A percentile compares a stretch with the other conserved stretches of the same genome.
Evolutionary conservation across 2,888 invertebrate species (phyloP).

Genomic region (Eulithis prunata): DNA sequence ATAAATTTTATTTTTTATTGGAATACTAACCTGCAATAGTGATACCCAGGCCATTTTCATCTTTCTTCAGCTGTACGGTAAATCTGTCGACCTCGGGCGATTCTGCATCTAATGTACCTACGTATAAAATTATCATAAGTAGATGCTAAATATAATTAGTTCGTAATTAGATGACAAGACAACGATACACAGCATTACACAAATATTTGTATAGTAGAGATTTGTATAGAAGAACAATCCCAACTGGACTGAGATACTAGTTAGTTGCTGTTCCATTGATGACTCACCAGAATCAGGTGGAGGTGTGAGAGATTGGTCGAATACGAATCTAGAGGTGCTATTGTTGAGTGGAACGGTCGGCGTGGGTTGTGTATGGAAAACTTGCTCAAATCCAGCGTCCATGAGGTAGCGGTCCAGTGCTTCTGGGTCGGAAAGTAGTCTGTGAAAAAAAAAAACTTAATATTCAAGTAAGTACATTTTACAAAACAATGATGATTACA

Average conservation of each 20-base stretch:
- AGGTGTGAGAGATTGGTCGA: constrained; percentile 72
- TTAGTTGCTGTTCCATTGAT: too few relatives aligned
- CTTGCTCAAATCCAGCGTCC: constrained; percentile 92
- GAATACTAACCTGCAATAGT: constrained; percentile 91
- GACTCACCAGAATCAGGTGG: constrained; percentile 66
- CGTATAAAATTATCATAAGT: not conserved
- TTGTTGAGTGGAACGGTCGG: constrained; percentile 51
- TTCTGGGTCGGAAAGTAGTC: constrained; percentile 93
- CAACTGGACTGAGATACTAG: too few relatives aligned
- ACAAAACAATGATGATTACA: too few relatives aligned
- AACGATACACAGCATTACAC: too few relatives aligned
- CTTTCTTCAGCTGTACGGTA: constrained; percentile 96
- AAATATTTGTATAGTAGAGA: too few relatives aligned
- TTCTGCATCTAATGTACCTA: constrained; percentile 82
- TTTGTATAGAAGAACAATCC: too few relatives aligned
- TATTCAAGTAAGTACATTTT: not conserved
- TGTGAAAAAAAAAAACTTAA: constrained; percentile 41
- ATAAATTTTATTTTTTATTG: too few relatives aligned
- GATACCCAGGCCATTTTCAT: constrained; percentile 96
- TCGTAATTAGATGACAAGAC: too few relatives aligned
- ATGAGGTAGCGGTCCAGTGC: constrained; percentile 94
- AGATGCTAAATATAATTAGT: too few relatives aligned
- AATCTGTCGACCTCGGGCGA: constrained; percentile 97
- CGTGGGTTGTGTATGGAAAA: constrained; percentile 85
- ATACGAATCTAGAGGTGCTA: constrained; percentile 65